Base-by-base conservation (phyloP, 1,140 invertebrate species). In the Vanessa tameamea region DNA sequence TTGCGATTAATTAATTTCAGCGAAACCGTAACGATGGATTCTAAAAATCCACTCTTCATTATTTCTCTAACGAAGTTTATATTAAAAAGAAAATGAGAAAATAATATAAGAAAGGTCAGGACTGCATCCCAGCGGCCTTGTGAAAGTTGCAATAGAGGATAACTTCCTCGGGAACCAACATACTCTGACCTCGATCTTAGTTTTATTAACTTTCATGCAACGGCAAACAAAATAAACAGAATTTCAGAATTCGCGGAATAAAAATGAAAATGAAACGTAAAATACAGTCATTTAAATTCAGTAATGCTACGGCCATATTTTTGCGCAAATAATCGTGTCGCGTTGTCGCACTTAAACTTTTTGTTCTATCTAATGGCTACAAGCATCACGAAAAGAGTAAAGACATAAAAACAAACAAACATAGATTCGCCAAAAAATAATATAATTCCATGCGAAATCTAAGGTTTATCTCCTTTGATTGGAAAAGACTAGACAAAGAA, bases 101-200 rank as follows among this genome's bases (percentile, higher is more conserved):
- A 61, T 61, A 37, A 61, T 11, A 61, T 26, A 15, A 15, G 12
- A 69, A 70, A 66, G 73, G 68, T 75, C 73, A 43, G 64, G 68
- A 76, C 37, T 66, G 59, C 47, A 20, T 53, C 63, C 61, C n/a
- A 51, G 23, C 48, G 71, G 66, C 67, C 75, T 72, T 70, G 75
- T 47, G 26, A 59, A 66, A 23, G 61, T 43, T 43, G 37, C 37
- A 43, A 43, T 11, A 43, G 7, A 9, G 64, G 64, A 72, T 67
- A 72, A 50, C 9, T 47, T 59, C 64, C 16, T 67, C 63, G 47
- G 66, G 61, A 69, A 69, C 61, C 51, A 75, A 69, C 65, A 65
- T 48, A 20, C 20, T 50, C 8, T 48, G 73, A 75, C 73, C 73
- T 72, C 53, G 55, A 59, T 61, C 55, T 72, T 67, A 57, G 26